Conservation (phyloP, 2,888 invertebrate species). For the Drosophila koepferae region DNA sequence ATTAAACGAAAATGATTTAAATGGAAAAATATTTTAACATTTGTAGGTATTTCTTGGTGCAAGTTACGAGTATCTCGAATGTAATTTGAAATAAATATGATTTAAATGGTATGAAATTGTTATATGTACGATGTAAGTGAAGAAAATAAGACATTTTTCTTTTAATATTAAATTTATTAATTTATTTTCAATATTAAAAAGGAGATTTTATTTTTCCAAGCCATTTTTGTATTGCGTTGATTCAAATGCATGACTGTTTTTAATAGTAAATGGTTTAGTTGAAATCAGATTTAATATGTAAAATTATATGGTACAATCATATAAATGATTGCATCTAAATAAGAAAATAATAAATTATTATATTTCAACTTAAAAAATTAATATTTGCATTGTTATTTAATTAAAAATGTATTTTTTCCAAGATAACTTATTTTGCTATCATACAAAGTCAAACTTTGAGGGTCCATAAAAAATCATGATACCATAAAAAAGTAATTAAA, state of each 20-base stretch:
- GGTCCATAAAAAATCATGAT: not conserved
- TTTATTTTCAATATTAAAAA: not conserved
- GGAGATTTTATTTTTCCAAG: conserved; percentile 1
- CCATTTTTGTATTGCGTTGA: conserved; percentile 1
- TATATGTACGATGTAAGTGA: not conserved
- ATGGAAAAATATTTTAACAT: not conserved
- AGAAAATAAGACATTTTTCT: not conserved
- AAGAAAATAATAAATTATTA: conserved; percentile 14
- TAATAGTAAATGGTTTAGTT: not conserved
- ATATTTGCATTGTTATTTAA: conserved; percentile 8
- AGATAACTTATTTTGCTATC: conserved; percentile 1
- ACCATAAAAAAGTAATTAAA: not conserved
- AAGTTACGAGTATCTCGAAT: not conserved
- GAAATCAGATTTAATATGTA: conserved; percentile 6
- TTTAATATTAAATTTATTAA: not conserved
- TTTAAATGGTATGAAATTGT: not conserved
- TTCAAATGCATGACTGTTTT: conserved; percentile 2
- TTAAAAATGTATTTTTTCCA: conserved; percentile 12
- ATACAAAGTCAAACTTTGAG: conserved; percentile 7
- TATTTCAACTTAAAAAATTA: not conserved
- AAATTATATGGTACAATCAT: not conserved
- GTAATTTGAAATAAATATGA: not conserved
- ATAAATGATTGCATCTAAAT: not conserved
- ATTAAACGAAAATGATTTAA: not conserved
- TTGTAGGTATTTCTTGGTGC: no score